A percentile compares a stretch with the other conserved stretches of the same genome.
Evolutionary conservation across 2,888 invertebrate species (phyloP).

Genomic region (Heliconius aoede): DNA sequence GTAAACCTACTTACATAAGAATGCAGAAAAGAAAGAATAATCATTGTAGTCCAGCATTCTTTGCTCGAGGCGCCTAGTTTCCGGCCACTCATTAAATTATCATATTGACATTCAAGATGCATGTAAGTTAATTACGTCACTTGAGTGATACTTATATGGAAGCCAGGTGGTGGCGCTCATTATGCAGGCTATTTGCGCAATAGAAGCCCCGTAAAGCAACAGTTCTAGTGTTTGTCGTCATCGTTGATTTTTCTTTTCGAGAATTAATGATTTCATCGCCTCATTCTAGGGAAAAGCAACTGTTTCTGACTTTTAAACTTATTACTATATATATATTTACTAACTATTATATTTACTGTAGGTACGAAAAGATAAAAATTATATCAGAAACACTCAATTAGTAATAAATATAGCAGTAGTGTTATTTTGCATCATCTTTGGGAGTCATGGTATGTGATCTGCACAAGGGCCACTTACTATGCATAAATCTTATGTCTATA

Average conservation of each 20-base stretch:
- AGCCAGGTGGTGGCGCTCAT: constrained; percentile 48
- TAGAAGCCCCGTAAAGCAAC: constrained; percentile 45
- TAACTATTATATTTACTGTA: not conserved
- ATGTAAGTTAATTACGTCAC: constrained; percentile 50
- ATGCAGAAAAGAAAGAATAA: constrained; percentile 37
- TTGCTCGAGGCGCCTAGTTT: constrained; percentile 43
- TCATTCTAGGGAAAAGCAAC: not conserved
- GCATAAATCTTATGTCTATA: not conserved
- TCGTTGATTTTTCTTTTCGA: not conserved
- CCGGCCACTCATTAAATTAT: constrained; percentile 44
- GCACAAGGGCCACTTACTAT: not conserved
- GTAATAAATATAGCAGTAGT: not conserved
- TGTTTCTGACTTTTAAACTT: not conserved
- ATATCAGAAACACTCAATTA: not conserved
- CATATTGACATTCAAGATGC: constrained; percentile 49
- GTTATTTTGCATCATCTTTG: not conserved
- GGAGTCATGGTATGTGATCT: not conserved
- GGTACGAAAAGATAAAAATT: not conserved
- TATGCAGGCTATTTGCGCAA: constrained; percentile 49
- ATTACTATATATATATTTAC: not conserved
- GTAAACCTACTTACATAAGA: constrained; percentile 35
- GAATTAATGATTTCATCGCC: constrained; percentile 1
- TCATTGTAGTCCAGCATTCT: constrained; percentile 36
- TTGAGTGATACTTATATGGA: constrained; percentile 50
- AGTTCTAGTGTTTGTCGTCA: constrained; percentile 23